Conservation (phyloP, 2,113 vertebrate species). For the Antigone vipio region DNA sequence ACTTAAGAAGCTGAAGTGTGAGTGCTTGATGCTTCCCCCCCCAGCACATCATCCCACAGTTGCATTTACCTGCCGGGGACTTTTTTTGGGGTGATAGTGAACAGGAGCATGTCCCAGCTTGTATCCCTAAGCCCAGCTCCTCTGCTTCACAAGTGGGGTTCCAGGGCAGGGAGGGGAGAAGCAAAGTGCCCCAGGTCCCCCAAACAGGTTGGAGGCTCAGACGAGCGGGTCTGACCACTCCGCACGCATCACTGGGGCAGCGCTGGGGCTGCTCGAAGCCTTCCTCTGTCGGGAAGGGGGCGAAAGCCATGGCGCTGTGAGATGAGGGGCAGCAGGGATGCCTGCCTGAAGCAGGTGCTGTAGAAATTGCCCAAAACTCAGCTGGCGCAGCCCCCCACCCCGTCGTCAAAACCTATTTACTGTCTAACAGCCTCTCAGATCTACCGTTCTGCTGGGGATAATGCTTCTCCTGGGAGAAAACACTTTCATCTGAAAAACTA, state of each 20-base stretch:
- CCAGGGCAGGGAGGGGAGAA: background rate
- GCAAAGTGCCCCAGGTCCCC: background rate
- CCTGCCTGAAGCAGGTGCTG: background rate
- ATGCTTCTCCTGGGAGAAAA: slow-evolving; percentile 56
- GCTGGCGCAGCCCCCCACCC: background rate
- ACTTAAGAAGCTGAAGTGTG: background rate
- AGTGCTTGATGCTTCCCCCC: background rate
- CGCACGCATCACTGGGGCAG: background rate
- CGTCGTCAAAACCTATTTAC: background rate
- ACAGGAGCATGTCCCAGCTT: background rate
- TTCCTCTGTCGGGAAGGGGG: background rate
- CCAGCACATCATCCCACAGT: background rate
- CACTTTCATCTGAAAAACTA: slow-evolving; percentile 63
- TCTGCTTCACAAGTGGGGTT: background rate
- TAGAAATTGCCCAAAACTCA: background rate
- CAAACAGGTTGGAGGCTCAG: rapidly evolving
- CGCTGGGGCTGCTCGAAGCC: background rate
- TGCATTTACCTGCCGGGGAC: background rate
- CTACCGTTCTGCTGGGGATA: slow-evolving; percentile 51
- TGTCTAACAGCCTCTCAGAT: slow-evolving; percentile 47
- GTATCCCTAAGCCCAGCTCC: background rate
- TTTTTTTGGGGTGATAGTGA: background rate
- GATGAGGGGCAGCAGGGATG: background rate
- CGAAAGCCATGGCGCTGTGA: background rate
- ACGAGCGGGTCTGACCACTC: background rate